A percentile compares a stretch with the other conserved stretches of the same genome.
Conservation (phyloP, 2,797 vertebrate species). For the Spheniscus humboldti region DNA sequence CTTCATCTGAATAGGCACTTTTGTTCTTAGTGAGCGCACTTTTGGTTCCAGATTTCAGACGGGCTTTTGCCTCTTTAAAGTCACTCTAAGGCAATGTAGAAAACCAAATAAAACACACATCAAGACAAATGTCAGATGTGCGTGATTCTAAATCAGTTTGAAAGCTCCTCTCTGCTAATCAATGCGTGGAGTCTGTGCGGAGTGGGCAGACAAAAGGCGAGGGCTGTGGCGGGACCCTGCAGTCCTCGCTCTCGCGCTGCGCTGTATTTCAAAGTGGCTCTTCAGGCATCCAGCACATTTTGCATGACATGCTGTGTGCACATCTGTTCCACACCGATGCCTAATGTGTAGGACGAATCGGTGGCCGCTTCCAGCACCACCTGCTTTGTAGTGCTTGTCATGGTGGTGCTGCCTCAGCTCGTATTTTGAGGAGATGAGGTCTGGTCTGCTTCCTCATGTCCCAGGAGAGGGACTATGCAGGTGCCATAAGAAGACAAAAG, state of each 20-base stretch:
- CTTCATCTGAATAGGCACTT: background rate
- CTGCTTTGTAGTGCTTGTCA: background rate
- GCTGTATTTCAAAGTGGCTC: background rate
- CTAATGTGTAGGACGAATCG: rapidly evolving
- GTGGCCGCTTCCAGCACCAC: background rate
- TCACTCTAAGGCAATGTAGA: background rate
- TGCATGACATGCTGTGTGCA: background rate
- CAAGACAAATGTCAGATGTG: background rate
- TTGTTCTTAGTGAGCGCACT: background rate
- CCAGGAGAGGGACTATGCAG: background rate
- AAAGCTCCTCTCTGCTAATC: background rate
- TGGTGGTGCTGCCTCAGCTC: background rate
- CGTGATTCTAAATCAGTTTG: background rate
- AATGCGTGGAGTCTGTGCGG: background rate
- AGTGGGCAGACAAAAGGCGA: background rate
- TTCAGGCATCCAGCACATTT: background rate
- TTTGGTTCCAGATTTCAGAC: background rate
- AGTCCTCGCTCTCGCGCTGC: background rate
- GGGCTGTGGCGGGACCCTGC: background rate
- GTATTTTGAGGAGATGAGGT: background rate
- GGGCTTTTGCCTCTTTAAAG: background rate
- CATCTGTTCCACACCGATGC: background rate
- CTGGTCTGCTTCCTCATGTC: background rate
- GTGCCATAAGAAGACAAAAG: background rate
- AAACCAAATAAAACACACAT: background rate